Conservation (phyloP, 2,113 vertebrate genomes). For the Dascyllus trimaculatus region DNA sequence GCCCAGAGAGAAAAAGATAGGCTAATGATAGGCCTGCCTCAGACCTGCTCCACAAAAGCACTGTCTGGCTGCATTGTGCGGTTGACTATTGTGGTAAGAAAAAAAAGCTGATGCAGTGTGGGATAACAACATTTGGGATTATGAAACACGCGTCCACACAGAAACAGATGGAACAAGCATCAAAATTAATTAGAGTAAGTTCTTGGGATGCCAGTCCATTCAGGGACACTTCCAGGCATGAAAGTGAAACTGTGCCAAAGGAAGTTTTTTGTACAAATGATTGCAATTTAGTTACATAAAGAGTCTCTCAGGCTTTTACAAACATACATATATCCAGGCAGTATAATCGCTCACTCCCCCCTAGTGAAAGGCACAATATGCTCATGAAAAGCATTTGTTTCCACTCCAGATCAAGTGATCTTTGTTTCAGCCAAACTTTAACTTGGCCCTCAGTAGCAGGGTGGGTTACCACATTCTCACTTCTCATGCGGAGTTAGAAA, state of each 20-base stretch:
- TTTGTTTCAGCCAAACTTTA: conserved; percentile 18
- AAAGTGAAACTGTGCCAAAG: not conserved
- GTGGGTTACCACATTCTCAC: conserved; percentile 36
- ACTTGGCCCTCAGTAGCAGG: not conserved
- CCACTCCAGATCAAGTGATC: conserved; percentile 4
- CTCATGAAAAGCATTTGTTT: conserved; percentile 31
- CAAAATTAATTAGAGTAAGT: conserved; percentile 11
- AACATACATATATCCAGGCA: not conserved
- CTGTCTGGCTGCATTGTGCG: conserved; percentile 63
- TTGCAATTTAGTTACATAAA: not conserved
- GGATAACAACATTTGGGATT: conserved; percentile 44
- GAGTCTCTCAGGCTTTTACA: not conserved
- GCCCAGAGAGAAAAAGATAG: conserved; percentile 53
- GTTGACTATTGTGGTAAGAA: conserved; percentile 55
- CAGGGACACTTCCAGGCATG: not conserved
- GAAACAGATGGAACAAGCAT: conserved; percentile 19
- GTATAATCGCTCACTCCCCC: not conserved
- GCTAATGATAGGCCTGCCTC: conserved; percentile 64
- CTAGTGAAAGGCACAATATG: not conserved
- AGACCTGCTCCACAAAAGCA: conserved; percentile 58
- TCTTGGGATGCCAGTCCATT: conserved; percentile 2
- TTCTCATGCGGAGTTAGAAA: conserved; percentile 23
- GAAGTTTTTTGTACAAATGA: not conserved
- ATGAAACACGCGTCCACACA: conserved; percentile 33
- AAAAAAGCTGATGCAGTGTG: conserved; percentile 25